phyloP scores from a whole-genome alignment of 1,140 invertebrate species.

The Neuroterus valhalla region DNA sequence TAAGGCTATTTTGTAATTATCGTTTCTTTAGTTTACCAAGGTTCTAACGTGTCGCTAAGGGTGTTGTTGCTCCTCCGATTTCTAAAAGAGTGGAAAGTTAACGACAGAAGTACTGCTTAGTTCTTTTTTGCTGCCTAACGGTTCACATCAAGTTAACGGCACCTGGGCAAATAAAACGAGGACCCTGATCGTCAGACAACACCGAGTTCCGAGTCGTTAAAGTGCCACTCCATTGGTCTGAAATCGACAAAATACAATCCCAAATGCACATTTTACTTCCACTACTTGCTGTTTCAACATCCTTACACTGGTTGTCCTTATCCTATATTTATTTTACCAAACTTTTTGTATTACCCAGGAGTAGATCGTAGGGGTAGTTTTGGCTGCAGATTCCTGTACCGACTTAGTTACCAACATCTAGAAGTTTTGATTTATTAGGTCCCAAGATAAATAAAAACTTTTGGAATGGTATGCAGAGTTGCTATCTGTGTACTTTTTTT shows the following conservation, averaged over 20 bases:
- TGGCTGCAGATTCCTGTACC: too few relatives aligned
- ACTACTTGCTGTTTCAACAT: conserved; percentile 1
- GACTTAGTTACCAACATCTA: too few relatives aligned
- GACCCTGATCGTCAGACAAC: conserved; percentile 8
- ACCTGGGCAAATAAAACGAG: not conserved
- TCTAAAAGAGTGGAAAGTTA: conserved; percentile 18
- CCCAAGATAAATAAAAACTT: too few relatives aligned
- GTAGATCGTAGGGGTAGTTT: too few relatives aligned
- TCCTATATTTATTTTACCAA: not conserved
- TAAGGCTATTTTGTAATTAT: not conserved
- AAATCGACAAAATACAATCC: conserved; percentile 3
- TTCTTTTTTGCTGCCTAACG: conserved; percentile 12
- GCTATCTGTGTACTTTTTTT: too few relatives aligned
- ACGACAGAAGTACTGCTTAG: conserved; percentile 11
- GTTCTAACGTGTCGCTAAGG: not conserved
- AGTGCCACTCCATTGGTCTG: not conserved
- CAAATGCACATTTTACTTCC: not conserved
- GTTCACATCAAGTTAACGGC: conserved; percentile 18
- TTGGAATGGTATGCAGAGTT: too few relatives aligned
- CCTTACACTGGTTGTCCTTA: not conserved
- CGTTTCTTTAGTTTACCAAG: not conserved
- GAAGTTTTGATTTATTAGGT: too few relatives aligned
- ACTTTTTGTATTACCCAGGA: too few relatives aligned
- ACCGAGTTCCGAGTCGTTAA: conserved; percentile 23
- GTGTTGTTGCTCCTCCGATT: not conserved